Conservation (phyloP, 2,113 vertebrate genomes). For the Phaetusa simplex region DNA sequence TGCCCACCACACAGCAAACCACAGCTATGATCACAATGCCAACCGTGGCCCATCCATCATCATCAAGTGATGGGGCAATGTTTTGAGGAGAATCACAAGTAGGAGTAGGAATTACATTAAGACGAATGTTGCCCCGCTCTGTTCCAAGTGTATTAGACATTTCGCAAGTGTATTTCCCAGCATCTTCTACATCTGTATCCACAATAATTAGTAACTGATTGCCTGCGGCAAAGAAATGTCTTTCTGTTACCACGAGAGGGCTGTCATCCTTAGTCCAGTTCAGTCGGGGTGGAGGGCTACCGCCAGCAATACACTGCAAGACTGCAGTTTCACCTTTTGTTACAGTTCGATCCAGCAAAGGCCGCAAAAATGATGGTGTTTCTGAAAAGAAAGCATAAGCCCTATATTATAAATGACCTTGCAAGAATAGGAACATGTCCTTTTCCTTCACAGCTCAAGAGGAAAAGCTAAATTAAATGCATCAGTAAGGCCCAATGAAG, state of each 20-base stretch:
- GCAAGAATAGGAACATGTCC: neutral
- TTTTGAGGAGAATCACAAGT: conserved; percentile 90
- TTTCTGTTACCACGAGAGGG: conserved; percentile 87
- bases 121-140: conserved; percentile 86
- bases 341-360: conserved; percentile 88
- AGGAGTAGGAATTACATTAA: conserved; percentile 87
- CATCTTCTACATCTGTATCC: conserved; percentile 87
- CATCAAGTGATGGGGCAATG: conserved; percentile 71
- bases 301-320: conserved; percentile 93
- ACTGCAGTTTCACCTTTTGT: conserved; percentile 93
- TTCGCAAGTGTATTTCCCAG: conserved; percentile 93
- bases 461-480: conserved; percentile 15
- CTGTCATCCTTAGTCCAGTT: conserved; percentile 98
- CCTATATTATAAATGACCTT: neutral
- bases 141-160: conserved; percentile 97
- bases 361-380: conserved; percentile 91
- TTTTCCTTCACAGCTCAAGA: neutral
- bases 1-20: conserved; percentile 98
- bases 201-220: conserved; percentile 96
- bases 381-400: conserved; percentile 73
- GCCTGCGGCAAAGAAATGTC: conserved; percentile 95
- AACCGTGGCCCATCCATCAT: conserved; percentile 93
- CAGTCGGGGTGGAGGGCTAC: conserved; percentile 88
- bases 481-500: neutral
- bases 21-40: conserved; percentile 97